A percentile compares a stretch with the other conserved stretches of the same genome.
Evolutionary conservation across 2,888 invertebrate genomes (phyloP).

Genomic region (Nymphalis urticae): DNA sequence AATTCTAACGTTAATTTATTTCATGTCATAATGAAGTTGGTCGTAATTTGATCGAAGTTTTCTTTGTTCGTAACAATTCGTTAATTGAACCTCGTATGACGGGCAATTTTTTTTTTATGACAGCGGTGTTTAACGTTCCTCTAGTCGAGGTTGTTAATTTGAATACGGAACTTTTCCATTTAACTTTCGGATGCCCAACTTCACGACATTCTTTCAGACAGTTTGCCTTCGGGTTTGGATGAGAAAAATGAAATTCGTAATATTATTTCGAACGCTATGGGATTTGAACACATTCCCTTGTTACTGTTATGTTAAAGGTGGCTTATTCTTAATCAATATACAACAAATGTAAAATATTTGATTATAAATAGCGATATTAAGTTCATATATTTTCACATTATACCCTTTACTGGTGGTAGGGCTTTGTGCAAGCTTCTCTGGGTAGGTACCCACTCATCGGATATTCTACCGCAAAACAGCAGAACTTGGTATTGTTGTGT

Average conservation of each 20-base stretch:
- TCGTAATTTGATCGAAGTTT: neutral
- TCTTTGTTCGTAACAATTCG: neutral
- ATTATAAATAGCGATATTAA: no score
- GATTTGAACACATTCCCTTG: constrained; percentile 6
- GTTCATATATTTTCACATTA: no score
- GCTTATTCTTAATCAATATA: neutral
- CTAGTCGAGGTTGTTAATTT: constrained; percentile 73
- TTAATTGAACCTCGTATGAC: constrained; percentile 1
- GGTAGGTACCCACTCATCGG: no score
- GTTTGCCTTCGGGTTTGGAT: constrained; percentile 54
- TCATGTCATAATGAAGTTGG: neutral
- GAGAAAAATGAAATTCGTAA: constrained; percentile 57
- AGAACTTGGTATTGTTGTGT: no score
- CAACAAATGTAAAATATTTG: no score
- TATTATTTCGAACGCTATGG: constrained; percentile 46
- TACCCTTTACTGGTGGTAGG: no score
- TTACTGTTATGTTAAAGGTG: neutral
- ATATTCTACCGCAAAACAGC: no score
- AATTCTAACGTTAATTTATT: neutral
- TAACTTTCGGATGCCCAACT: constrained; percentile 69
- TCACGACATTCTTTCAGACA: constrained; percentile 63
- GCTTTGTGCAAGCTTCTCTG: no score
- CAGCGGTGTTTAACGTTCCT: constrained; percentile 37
- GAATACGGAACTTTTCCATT: constrained; percentile 75
- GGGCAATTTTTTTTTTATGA: constrained; percentile 7